phyloP scores from a whole-genome alignment of 2,888 invertebrate genomes.

The Camptogramma bilineatum region DNA sequence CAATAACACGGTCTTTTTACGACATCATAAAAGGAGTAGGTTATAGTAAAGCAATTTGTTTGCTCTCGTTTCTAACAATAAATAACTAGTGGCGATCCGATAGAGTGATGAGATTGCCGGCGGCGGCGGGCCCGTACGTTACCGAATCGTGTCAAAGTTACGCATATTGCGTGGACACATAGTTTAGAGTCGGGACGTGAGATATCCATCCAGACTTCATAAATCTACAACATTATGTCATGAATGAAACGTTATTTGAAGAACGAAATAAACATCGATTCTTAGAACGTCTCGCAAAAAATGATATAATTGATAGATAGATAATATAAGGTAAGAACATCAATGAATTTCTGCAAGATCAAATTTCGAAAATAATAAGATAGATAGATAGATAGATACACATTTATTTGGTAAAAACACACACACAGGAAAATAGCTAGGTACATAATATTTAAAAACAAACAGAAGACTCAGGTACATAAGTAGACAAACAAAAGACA shows the following conservation, averaged over 20 bases:
- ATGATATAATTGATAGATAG: background rate
- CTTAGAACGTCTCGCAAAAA: background rate
- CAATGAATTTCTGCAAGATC: too few species aligned
- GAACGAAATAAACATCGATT: background rate
- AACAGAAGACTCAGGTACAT: too few species aligned
- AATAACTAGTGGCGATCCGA: slow-evolving; percentile 64
- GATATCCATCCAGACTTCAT: background rate
- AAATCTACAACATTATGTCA: background rate
- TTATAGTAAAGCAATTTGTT: slow-evolving; percentile 52
- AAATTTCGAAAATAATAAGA: too few species aligned
- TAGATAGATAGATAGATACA: too few species aligned
- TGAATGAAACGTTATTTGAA: background rate
- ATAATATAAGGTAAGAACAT: too few species aligned
- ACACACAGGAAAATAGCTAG: too few species aligned
- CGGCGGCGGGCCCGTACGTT: slow-evolving; percentile 50
- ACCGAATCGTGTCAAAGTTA: slow-evolving; percentile 60
- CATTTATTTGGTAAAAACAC: too few species aligned
- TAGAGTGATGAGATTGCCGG: slow-evolving; percentile 56
- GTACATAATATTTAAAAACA: too few species aligned
- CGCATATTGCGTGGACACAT: slow-evolving; percentile 51
- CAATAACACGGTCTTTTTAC: slow-evolving; percentile 51
- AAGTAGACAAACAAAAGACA: too few species aligned
- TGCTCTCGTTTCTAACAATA: slow-evolving; percentile 56
- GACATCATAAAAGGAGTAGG: slow-evolving; percentile 43
- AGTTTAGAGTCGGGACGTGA: slow-evolving; percentile 8